Evolutionary conservation across 2,113 vertebrate genomes (phyloP).

Genomic region (Ancistrus triradiatus): DNA sequence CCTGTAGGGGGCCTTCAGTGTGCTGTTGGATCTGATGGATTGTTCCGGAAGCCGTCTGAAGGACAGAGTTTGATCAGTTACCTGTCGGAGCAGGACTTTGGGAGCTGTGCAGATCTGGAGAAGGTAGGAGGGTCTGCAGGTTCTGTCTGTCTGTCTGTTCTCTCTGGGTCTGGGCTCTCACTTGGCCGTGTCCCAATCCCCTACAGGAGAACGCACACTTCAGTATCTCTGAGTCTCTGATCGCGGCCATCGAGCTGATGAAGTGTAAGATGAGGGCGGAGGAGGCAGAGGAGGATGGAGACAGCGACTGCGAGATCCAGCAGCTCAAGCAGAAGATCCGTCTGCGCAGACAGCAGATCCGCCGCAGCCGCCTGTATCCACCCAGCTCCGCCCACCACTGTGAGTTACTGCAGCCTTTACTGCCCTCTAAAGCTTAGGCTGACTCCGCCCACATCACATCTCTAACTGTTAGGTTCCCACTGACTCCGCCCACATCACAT

Average conservation of each 20-base stretch:
- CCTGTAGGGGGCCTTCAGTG: constrained; percentile 75
- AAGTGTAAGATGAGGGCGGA: constrained; percentile 87
- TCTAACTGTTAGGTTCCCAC: no score
- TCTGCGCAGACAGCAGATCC: constrained; percentile 88
- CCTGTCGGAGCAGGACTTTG: constrained; percentile 97
- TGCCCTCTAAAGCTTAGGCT: no score
- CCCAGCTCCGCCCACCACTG: constrained; percentile 48
- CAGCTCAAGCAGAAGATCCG: constrained; percentile 96
- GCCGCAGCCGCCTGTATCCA: constrained; percentile 70
- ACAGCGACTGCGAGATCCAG: constrained; percentile 91
- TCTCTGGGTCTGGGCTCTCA: background rate
- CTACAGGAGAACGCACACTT: constrained; percentile 95
- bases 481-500: no score
- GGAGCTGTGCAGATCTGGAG: constrained; percentile 96
- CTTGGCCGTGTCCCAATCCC: background rate
- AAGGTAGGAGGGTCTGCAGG: constrained; percentile 72
- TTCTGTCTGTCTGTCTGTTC: background rate
- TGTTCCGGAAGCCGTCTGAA: constrained; percentile 92
- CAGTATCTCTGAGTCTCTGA: constrained; percentile 95
- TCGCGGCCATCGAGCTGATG: constrained; percentile 97
- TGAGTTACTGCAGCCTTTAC: no score
- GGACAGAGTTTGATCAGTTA: constrained; percentile 98
- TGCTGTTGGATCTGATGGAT: constrained; percentile 74
- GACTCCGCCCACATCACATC: no score
- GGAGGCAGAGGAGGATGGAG: constrained; percentile 77